phyloP scores from a whole-genome alignment of 2,113 vertebrate genomes.

The Peromyscus californicus region DNA sequence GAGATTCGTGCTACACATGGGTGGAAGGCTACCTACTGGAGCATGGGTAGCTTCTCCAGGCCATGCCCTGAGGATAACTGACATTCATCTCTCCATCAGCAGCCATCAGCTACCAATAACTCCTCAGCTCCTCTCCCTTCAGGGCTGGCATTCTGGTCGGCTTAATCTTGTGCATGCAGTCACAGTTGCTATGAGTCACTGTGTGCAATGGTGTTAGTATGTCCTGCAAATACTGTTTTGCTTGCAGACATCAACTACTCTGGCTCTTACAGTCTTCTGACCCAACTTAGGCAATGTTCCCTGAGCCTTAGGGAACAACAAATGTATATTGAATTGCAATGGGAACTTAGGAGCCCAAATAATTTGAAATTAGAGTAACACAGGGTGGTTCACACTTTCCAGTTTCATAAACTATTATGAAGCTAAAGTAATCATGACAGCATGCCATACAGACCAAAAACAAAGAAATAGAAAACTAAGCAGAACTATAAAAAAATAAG shows the following conservation, averaged over 20 bases:
- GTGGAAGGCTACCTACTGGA: neutral
- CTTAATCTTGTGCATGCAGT: neutral
- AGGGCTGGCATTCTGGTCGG: neutral
- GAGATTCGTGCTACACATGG: too few species aligned
- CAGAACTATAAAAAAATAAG: neutral
- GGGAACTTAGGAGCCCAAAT: neutral
- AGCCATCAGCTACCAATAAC: neutral
- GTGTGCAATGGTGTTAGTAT: neutral
- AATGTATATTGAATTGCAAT: neutral
- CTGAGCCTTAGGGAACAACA: neutral
- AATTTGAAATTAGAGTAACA: neutral
- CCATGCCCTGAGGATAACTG: neutral
- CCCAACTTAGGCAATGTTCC: neutral
- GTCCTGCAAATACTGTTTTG: neutral
- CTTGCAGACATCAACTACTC: neutral
- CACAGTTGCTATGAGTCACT: neutral
- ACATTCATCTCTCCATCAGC: neutral
- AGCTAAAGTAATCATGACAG: neutral
- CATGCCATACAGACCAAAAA: neutral
- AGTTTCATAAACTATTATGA: neutral
- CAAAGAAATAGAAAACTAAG: neutral
- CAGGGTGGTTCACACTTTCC: neutral
- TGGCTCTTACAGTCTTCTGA: neutral
- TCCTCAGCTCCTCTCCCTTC: neutral
- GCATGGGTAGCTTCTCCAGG: neutral